Evolutionary conservation across 2,888 invertebrate species (phyloP), one percentile per base, ranked within the genome.

Genomic region (Tineola bisselliella): DNA sequence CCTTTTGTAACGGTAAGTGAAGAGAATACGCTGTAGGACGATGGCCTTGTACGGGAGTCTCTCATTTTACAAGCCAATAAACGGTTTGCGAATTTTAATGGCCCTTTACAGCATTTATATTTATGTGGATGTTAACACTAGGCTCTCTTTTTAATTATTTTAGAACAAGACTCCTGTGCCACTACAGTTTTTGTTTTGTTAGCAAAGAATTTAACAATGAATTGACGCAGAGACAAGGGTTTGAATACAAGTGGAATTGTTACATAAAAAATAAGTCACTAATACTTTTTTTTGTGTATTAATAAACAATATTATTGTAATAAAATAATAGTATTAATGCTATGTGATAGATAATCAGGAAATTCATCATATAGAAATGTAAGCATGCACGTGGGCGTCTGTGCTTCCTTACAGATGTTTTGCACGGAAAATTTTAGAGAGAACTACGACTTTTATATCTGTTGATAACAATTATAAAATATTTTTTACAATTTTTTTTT

Each of bases 51-150:
- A 76, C 79, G 79, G 81, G 67, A 82, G 83, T 84, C 73, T 68
- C 66, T 66, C 66, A 64, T 71, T 79, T 77, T 77, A 79, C 70
- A 70, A 66, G 65, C 64, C 69, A 72, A 76, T 80, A 79, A 80
- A 79, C 66, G 67, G 69, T 75, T 81, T 80, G 81, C 81, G 66
- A 81, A 75, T 72, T 72, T 73, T 73, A 44, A 77, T 73, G 70
- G 69, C 63, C 64, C 62, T 64, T 63, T 62, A 62, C 33, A 33
- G 57, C 62, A 57, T 59, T 63, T 44, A 59, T 63, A 61, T 63
- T 63, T 63, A 58, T 63, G 63, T 18, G 56, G 48, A 62, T n/a
- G 59, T 30, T 62, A 62, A 62, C 59, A 62, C 38, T 59, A 43
- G 54, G 61, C 44, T 48, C 18, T 44, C 38, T 59, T 38, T 43